Conservation (phyloP, 1,140 invertebrate species). For the Drosophila prosaltans region DNA sequence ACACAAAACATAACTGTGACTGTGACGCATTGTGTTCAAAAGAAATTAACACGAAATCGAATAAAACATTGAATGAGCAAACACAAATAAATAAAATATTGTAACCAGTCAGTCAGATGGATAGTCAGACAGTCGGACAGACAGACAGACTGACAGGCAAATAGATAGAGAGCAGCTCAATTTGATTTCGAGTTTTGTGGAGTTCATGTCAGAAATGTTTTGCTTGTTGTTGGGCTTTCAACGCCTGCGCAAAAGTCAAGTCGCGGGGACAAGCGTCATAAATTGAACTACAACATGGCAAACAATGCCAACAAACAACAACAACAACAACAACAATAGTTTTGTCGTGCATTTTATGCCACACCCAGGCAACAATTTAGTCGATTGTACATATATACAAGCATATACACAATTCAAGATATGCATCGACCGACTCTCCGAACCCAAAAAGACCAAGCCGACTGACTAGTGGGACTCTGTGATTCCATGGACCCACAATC, state of each 20-base stretch:
- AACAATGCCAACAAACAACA: slow-evolving; percentile 55
- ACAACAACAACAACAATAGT: slow-evolving; percentile 44
- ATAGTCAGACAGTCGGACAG: not conserved
- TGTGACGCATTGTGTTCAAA: slow-evolving; percentile 72
- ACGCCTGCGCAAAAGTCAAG: slow-evolving; percentile 79
- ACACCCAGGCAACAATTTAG: slow-evolving; percentile 76
- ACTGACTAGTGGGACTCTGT: slow-evolving; percentile 4
- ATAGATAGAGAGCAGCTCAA: slow-evolving; percentile 48
- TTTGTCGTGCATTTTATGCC: slow-evolving; percentile 73
- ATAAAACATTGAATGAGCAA: slow-evolving; percentile 55
- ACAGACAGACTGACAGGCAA: not conserved
- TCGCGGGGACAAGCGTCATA: slow-evolving; percentile 68
- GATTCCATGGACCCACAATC: slow-evolving; percentile 29
- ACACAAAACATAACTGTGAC: slow-evolving; percentile 55
- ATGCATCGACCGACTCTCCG: slow-evolving; percentile 50
- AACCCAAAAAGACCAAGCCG: not conserved
- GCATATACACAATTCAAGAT: slow-evolving; percentile 28
- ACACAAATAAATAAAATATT: slow-evolving; percentile 39
- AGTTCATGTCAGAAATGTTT: slow-evolving; percentile 44
- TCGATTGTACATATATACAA: slow-evolving; percentile 4
- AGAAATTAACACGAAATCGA: slow-evolving; percentile 74
- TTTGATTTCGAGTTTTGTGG: slow-evolving; percentile 52
- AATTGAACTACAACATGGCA: slow-evolving; percentile 79
- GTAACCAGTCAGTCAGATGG: slow-evolving; percentile 21
- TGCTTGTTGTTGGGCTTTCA: slow-evolving; percentile 69